phyloP scores from a whole-genome alignment of 2,888 invertebrate genomes.

The Drosophila niveifrons region DNA sequence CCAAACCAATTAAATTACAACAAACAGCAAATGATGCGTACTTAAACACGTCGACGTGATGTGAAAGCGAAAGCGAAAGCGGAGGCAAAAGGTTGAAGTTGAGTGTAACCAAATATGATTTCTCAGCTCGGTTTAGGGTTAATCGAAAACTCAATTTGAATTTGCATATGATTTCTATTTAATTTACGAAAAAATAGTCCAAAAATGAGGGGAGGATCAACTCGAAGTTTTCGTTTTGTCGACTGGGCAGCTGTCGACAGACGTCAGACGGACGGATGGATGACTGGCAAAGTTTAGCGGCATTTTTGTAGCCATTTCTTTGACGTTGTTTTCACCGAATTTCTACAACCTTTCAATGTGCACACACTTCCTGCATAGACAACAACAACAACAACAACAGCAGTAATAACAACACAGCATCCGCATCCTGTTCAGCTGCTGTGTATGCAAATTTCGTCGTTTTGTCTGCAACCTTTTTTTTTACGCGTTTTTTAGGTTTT shows the following conservation, averaged over 20 bases:
- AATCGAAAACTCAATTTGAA: conserved; percentile 71
- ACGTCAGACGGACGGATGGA: conserved; percentile 42
- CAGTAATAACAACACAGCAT: conserved; percentile 13
- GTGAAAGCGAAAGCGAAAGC: conserved; percentile 48
- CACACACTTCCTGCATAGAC: conserved; percentile 79
- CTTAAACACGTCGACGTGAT: conserved; percentile 81
- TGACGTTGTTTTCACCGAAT: conserved; percentile 55
- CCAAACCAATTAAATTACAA: conserved; percentile 80
- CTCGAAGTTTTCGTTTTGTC: conserved; percentile 18
- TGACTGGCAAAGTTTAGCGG: conserved; percentile 67
- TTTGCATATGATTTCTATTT: conserved; percentile 81
- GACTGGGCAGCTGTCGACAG: conserved; percentile 62
- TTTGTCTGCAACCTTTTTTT: conserved; percentile 73
- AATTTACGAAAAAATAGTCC: conserved; percentile 49
- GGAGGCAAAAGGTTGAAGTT: neutral
- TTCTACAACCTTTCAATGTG: conserved; percentile 60
- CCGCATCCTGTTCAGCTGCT: conserved; percentile 51
- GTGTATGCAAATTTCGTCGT: conserved; percentile 74
- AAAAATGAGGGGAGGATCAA: conserved; percentile 47
- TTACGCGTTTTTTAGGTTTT: conserved; percentile 32
- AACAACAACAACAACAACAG: conserved; percentile 54
- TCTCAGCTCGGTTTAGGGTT: conserved; percentile 58
- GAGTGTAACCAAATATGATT: conserved; percentile 70
- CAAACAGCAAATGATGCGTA: conserved; percentile 79
- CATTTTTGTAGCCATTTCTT: conserved; percentile 68